Evolutionary conservation across 2,797 vertebrate genomes (phyloP), one percentile per base, ranked within the genome.

Genomic region (Peromyscus nudipes): DNA sequence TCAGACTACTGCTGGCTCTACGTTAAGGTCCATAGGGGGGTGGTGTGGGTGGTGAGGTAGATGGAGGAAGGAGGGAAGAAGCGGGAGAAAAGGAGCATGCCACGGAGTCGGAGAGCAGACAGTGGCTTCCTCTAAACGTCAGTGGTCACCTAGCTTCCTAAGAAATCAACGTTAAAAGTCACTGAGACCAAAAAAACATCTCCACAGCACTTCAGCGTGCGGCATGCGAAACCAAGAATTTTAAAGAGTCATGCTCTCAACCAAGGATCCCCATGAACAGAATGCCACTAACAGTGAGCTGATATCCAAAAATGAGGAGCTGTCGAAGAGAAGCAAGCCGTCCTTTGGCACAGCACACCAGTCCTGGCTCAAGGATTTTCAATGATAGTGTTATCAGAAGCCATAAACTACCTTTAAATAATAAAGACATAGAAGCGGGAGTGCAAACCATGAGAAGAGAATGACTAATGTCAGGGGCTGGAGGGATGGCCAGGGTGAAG

Each of bases 321-420:
- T 65, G 60, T 13, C 83, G n/a, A 76, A 96, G 67, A 46, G 43
- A 92, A 96, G 67, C 34, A 91, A 21, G 34, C 19, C 1, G 52
- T 80, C 17, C 23, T 71, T n/a, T 76, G 62, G 60, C 4, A 67
- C 17, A 87, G 79, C 2, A 49, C 31, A 95, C n/a, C 49, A 89
- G 21, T 65, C 73, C 49, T 60, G 93, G 73, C 60, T 69, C 21
- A n/a, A 31, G 21, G 94, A 92, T 94, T 91, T 77, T 60, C 19
- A 69, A 5, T 23, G 25, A 62, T 60, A 92, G 60, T n/a, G 65
- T 81, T 82, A 71, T 75, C 55, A 92, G n/a, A 83, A 55, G 79
- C 14, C 86, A 55, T 79, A 86, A 92, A 94, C 67, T 73, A 71
- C 31, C 84, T 92, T 52, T 93, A 84, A 94, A 52, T 76, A 84